phyloP scores from a whole-genome alignment of 2,113 vertebrate species.

The Parotia lawesii region DNA sequence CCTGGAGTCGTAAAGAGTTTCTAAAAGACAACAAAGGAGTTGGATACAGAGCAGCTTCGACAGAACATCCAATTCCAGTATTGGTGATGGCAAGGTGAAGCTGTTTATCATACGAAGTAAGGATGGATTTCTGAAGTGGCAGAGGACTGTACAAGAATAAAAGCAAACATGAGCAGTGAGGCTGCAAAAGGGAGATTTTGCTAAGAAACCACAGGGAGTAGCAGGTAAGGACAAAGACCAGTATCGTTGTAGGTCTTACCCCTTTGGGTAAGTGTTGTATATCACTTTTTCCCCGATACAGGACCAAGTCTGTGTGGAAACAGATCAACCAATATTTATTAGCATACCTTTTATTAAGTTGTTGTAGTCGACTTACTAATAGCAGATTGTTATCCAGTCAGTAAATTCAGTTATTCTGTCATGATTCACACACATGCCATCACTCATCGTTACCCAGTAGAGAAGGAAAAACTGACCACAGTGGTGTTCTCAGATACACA shows the following conservation, averaged over 20 bases:
- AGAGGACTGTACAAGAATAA: neutral
- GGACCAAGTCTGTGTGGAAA: neutral
- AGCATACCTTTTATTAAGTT: neutral
- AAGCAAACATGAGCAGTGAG: neutral
- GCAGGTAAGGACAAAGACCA: neutral
- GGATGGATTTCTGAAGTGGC: neutral
- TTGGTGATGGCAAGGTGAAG: neutral
- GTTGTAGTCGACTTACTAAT: neutral
- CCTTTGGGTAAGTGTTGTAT: neutral
- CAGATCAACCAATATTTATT: neutral
- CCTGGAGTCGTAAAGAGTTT: neutral
- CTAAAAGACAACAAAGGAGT: neutral
- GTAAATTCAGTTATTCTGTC: neutral
- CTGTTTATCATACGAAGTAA: neutral
- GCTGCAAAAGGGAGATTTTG: neutral
- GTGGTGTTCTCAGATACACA: neutral
- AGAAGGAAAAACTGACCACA: neutral
- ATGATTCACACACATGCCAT: neutral
- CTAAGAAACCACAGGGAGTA: neutral
- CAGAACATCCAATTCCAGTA: neutral
- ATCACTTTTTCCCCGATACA: neutral
- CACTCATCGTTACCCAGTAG: accelerated
- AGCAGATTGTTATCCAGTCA: neutral
- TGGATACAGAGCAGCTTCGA: neutral
- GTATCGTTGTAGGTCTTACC: accelerated